Base-by-base conservation (phyloP, 2,797 vertebrate genomes). In the Smutsia temminckii region DNA sequence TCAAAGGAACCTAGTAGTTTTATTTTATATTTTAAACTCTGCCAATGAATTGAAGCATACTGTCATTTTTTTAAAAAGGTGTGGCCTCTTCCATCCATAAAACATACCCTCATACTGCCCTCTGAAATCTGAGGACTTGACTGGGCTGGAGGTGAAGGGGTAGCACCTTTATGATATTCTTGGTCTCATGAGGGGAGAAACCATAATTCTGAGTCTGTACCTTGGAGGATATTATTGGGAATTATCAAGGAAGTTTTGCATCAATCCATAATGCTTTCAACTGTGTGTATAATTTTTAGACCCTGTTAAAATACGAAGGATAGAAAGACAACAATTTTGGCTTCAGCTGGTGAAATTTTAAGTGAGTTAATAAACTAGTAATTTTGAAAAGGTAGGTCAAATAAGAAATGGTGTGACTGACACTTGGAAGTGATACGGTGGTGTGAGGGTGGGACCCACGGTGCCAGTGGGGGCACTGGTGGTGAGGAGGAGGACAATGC, bases 21-120 rank as follows among this genome's bases (percentile, higher is more conserved):
- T 46, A 23, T 81, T 92, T 96, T 68, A 17, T 55, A 27, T 72
- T 92, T 95, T 81, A 55, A 83, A 69, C 32, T 75, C 37, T 37
- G 55, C 64, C 34, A 16, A 1, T n/a, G 53, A 61, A 53, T 66
- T 83, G 72, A 55, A 3, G 11, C 34, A 20, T 68, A 55, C 27
- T 40, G 8, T 46, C 23, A 42, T 53, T 95, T 68, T 64, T 94
- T 49, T 42, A 66, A 32, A 51, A 34, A 68, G 21, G 12, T 3
- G 3, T n/a, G 1, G 69, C 11, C 12, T 57, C 6, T 3, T 63
- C 8, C 1, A 1, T 42, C 27, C 34, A 6, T 59, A 68, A 85
- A 91, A 59, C 6, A 32, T 11, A 37, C 11, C 6, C n/a, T 68
- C 25, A 51, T 0, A 2, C 8, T 3, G 17, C 12, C 32, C 17